Evolutionary conservation across 1,140 invertebrate genomes (phyloP).

Genomic region (Caerostris darwini): DNA sequence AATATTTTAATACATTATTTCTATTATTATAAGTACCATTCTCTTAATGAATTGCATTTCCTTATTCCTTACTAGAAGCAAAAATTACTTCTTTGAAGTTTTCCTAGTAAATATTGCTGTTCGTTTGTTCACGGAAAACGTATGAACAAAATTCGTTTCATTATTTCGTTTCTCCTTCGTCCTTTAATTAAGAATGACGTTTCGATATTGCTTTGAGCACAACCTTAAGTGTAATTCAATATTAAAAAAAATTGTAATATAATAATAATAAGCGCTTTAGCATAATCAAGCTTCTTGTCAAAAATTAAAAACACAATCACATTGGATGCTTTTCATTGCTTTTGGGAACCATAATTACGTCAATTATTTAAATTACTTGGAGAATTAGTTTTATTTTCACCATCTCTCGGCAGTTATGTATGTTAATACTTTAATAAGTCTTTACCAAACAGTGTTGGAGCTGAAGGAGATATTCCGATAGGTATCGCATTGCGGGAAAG

Average conservation of each 20-base stretch:
- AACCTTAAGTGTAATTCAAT: not conserved
- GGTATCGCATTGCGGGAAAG: constrained; percentile 29
- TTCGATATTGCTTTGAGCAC: not conserved
- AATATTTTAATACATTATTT: not conserved
- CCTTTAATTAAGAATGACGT: not conserved
- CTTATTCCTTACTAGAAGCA: too few species aligned
- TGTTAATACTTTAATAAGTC: constrained; percentile 47
- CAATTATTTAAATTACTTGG: constrained; percentile 60
- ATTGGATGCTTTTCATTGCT: not conserved
- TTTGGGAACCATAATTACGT: not conserved
- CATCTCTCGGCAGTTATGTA: not conserved
- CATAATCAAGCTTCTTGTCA: not conserved
- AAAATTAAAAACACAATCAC: constrained; percentile 8
- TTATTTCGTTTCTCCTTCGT: not conserved
- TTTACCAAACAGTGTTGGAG: not conserved
- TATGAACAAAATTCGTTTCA: not conserved
- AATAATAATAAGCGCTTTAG: too few species aligned
- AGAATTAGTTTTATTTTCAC: not conserved
- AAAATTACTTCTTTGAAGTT: too few species aligned
- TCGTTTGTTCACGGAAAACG: too few species aligned
- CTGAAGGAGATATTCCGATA: not conserved
- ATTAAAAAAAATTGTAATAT: not conserved
- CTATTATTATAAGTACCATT: not conserved
- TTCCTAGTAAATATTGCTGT: too few species aligned
- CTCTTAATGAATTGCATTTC: not conserved